phyloP scores from a whole-genome alignment of 2,797 vertebrate species.

The Acanthopagrus latus region DNA sequence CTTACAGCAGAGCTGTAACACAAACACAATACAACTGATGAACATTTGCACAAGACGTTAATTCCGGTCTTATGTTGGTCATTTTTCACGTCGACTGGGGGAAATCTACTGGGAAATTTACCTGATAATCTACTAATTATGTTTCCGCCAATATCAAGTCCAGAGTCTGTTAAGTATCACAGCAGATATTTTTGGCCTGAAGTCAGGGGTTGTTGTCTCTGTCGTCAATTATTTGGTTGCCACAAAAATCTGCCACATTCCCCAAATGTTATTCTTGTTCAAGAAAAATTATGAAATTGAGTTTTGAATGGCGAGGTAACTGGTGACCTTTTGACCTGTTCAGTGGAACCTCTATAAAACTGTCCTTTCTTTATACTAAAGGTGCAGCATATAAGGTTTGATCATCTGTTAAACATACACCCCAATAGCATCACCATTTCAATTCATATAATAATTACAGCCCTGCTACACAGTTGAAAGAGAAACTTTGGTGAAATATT shows the following conservation, averaged over 20 bases:
- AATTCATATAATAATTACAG: too few relatives aligned
- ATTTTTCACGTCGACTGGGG: conserved; percentile 22
- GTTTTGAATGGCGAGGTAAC: background rate
- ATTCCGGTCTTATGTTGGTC: conserved; percentile 20
- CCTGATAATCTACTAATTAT: conserved; percentile 41
- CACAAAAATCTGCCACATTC: background rate
- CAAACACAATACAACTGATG: conserved; percentile 12
- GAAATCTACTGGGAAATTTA: conserved; percentile 1
- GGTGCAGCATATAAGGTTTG: too few relatives aligned
- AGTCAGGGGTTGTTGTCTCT: background rate
- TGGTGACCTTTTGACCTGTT: conserved; percentile 17
- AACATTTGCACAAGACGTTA: background rate
- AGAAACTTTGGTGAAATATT: background rate
- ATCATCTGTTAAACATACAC: too few relatives aligned
- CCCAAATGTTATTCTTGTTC: background rate
- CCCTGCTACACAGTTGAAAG: background rate
- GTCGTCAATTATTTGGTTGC: background rate
- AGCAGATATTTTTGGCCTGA: conserved; percentile 9
- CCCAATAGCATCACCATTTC: too few relatives aligned
- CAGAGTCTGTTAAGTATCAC: conserved; percentile 1
- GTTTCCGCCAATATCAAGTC: background rate
- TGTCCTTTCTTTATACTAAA: background rate
- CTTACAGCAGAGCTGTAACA: conserved; percentile 9
- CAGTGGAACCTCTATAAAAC: background rate
- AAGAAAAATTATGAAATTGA: background rate